phyloP scores from a whole-genome alignment of 2,113 vertebrate genomes.

The Otus sunia region DNA sequence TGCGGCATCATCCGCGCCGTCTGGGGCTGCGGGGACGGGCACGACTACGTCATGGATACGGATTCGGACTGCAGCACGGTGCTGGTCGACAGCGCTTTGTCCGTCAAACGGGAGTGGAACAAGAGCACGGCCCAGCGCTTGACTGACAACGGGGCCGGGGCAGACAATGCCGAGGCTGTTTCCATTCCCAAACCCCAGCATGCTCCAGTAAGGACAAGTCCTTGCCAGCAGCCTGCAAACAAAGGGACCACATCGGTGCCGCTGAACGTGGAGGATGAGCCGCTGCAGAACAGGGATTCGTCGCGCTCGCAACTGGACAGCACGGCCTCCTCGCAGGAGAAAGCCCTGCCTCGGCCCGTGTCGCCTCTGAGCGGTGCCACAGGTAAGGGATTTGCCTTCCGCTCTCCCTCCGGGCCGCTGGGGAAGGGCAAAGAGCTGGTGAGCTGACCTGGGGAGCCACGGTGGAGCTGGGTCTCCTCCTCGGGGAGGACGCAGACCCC shows the following conservation, averaged over 20 bases:
- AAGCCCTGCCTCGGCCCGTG: background rate
- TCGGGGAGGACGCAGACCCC: rapidly evolving
- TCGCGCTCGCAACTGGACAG: background rate
- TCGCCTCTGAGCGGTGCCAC: conserved; percentile 20
- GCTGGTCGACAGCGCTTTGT: conserved; percentile 38
- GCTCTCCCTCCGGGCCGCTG: rapidly evolving
- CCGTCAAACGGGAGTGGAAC: conserved; percentile 54
- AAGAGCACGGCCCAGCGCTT: background rate
- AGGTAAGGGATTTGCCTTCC: conserved; percentile 58
- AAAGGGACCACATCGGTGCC: background rate
- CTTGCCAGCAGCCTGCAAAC: conserved; percentile 27
- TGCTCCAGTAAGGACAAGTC: background rate
- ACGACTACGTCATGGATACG: conserved; percentile 86
- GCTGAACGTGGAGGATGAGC: background rate
- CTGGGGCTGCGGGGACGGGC: conserved; percentile 87
- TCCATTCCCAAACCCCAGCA: background rate
- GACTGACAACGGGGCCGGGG: conserved; percentile 39
- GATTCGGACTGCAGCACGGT: conserved; percentile 63
- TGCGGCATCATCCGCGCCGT: conserved; percentile 82
- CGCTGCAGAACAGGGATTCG: background rate
- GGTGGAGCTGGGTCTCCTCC: background rate
- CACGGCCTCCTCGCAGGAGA: background rate
- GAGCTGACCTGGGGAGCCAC: rapidly evolving
- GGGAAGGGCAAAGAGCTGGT: background rate
- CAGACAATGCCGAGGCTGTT: background rate